These are phyloP conservation scores for Mystacornis crossleyi DNA, from an alignment of 2,113 vertebrate species.

Conservation along the genomic window DNA sequence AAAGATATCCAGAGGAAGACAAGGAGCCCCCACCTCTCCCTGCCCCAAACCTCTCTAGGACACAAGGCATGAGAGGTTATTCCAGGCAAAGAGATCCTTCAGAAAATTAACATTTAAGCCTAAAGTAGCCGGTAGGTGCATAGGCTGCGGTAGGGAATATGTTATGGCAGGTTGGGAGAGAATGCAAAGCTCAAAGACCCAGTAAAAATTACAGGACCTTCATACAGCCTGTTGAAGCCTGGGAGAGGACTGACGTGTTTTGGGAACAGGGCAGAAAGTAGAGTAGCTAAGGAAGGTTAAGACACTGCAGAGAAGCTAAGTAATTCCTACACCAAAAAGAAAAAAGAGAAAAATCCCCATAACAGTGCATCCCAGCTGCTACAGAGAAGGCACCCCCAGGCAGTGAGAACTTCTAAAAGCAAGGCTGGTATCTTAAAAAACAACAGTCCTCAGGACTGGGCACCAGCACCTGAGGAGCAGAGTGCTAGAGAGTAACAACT, in stretches of 20 bases:
- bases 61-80: neutral
- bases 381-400: neutral
- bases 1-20: neutral
- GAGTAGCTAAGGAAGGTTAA: neutral
- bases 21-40: neutral
- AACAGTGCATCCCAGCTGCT: neutral
- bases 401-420: neutral
- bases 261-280: neutral
- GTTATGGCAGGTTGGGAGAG: neutral
- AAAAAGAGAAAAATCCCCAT: neutral
- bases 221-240: neutral
- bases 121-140: neutral
- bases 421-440: neutral
- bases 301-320: neutral
- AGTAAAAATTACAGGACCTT: neutral
- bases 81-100: slow-evolving; percentile 8
- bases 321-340: neutral
- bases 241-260: neutral
- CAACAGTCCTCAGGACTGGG: neutral
- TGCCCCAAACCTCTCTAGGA: neutral
- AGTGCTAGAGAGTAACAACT: neutral
- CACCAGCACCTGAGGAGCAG: neutral
- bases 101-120: neutral
- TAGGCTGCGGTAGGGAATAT: neutral
- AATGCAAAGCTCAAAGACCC: neutral